Conservation (phyloP, 2,888 invertebrate genomes). For the Plutella xylostella region DNA sequence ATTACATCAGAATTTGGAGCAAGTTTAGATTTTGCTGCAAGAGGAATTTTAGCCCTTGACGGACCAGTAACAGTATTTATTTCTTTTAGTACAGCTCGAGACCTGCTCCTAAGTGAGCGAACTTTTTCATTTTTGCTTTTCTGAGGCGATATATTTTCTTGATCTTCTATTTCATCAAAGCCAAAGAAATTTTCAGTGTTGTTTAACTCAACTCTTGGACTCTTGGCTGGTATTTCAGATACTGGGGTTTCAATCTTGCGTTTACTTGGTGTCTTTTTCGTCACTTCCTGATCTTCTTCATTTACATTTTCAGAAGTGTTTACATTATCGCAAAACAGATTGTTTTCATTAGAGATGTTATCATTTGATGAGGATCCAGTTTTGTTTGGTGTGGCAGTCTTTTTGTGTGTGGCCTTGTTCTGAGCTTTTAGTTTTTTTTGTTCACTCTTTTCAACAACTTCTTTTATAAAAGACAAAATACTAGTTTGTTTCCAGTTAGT, state of each 20-base stretch:
- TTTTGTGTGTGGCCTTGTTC: constrained; percentile 27
- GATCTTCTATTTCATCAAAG: constrained; percentile 52
- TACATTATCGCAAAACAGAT: no score
- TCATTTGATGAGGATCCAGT: constrained; percentile 13
- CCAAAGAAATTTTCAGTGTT: constrained; percentile 47
- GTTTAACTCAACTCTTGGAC: constrained; percentile 21
- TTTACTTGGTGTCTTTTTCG: constrained; percentile 19
- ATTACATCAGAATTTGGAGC: constrained; percentile 31
- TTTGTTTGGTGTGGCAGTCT: constrained; percentile 17
- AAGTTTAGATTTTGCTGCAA: constrained; percentile 34
- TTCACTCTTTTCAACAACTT: constrained; percentile 40
- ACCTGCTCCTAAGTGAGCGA: constrained; percentile 28
- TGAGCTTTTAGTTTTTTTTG: constrained; percentile 36
- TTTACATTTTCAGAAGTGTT: no score
- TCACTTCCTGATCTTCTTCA: constrained; percentile 18
- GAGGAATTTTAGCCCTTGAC: constrained; percentile 32
- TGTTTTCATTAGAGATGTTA: neutral
- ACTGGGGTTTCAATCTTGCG: constrained; percentile 12
- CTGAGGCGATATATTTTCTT: constrained; percentile 49
- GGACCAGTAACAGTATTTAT: constrained; percentile 38
- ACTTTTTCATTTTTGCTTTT: constrained; percentile 30
- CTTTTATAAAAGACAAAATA: constrained; percentile 56
- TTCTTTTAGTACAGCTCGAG: constrained; percentile 40
- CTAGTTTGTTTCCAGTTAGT: constrained; percentile 50
- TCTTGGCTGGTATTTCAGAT: constrained; percentile 20